Percentiles rank a stretch among this genome's conserved stretches.
Conservation (phyloP, 2,888 invertebrate species). For the Cylindroiulus punctatus region DNA sequence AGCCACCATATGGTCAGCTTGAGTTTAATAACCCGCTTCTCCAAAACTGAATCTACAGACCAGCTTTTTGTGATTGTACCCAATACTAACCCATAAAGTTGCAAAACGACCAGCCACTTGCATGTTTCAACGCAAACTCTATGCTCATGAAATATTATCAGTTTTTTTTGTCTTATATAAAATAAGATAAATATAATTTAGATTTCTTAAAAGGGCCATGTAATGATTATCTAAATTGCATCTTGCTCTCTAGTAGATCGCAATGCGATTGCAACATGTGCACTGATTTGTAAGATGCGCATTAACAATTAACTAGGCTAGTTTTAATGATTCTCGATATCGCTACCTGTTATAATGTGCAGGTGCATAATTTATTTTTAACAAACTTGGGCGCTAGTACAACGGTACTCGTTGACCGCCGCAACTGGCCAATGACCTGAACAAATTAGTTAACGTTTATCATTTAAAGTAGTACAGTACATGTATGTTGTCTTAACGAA, state of each 20-base stretch:
- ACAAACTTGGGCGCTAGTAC: neutral
- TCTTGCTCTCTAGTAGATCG: neutral
- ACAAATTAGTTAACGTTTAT: neutral
- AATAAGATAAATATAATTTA: neutral
- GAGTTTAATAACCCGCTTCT: slow-evolving; percentile 29
- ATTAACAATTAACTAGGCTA: slow-evolving; percentile 22
- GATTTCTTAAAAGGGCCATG: neutral
- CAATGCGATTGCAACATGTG: neutral
- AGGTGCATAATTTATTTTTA: slow-evolving; percentile 16
- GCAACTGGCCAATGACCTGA: slow-evolving; percentile 21
- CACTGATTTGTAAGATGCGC: neutral
- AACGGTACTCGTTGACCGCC: neutral
- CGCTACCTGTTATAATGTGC: neutral
- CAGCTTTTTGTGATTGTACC: neutral
- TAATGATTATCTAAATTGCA: slow-evolving; percentile 9
- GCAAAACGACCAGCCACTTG: neutral
- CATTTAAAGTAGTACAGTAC: no score
- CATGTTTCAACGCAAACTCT: neutral
- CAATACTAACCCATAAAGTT: neutral
- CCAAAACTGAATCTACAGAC: neutral
- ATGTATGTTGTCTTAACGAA: no score
- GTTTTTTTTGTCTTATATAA: neutral
- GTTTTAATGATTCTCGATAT: neutral
- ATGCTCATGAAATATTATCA: neutral
- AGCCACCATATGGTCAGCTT: neutral